phyloP scores from a whole-genome alignment of 2,888 invertebrate species.

The Drosophila neutralis region DNA sequence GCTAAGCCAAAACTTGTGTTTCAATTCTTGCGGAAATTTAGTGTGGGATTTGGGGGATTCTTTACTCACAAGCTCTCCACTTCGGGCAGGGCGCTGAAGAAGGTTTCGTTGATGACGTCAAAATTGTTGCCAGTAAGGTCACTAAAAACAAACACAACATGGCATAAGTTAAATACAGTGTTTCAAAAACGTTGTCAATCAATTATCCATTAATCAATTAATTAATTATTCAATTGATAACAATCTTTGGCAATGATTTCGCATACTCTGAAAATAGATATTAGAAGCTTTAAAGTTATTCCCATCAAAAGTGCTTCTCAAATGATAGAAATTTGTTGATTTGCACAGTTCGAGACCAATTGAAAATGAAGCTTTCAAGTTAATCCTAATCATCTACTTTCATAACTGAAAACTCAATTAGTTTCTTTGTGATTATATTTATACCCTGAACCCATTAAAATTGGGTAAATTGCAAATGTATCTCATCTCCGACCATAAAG shows the following conservation, averaged over 20 bases:
- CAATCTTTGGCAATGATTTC: not conserved
- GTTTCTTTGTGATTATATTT: not conserved
- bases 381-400: not conserved
- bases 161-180: conserved; percentile 11
- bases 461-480: too few relatives aligned
- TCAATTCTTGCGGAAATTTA: conserved; percentile 47
- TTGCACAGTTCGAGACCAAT: not conserved
- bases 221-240: not conserved
- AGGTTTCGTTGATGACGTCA: conserved; percentile 75
- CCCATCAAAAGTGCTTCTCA: not conserved
- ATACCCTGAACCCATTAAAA: too few relatives aligned
- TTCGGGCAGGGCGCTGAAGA: conserved; percentile 80
- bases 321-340: not conserved
- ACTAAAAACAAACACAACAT: conserved; percentile 71
- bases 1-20: conserved; percentile 27
- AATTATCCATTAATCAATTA: conserved; percentile 21
- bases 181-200: conserved; percentile 2
- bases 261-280: not conserved
- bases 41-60: not conserved
- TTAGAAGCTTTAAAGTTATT: not conserved
- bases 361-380: not conserved
- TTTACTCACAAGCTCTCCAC: conserved; percentile 85
- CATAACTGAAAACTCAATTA: not conserved
- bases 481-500: too few relatives aligned
- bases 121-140: conserved; percentile 86